Evolutionary conservation across 2,888 invertebrate species (phyloP).

Genomic region (Coenonympha arcania): DNA sequence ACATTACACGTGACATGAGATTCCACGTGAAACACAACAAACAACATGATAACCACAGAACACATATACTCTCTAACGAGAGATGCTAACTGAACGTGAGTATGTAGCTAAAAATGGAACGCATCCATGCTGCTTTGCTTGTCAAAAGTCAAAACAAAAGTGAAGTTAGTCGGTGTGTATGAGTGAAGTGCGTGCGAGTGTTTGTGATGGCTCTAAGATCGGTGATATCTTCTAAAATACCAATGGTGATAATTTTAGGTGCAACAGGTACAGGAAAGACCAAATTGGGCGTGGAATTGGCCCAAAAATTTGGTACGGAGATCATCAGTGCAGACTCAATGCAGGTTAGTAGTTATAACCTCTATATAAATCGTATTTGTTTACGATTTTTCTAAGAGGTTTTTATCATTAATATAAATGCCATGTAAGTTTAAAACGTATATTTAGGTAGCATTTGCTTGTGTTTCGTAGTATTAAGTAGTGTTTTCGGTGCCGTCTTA

Average conservation of each 20-base stretch:
- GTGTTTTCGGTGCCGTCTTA: not conserved
- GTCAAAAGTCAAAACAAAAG: slow-evolving; percentile 48
- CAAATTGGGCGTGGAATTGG: slow-evolving; percentile 93
- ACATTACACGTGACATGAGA: slow-evolving; percentile 18
- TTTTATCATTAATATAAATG: not conserved
- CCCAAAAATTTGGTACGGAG: slow-evolving; percentile 88
- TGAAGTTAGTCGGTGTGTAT: slow-evolving; percentile 44
- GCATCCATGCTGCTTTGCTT: slow-evolving; percentile 14
- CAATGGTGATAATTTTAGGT: slow-evolving; percentile 92
- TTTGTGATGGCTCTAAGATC: slow-evolving; percentile 57
- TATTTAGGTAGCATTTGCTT: not conserved
- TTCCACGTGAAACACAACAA: slow-evolving; percentile 18
- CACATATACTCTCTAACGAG: slow-evolving; percentile 2
- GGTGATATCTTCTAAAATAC: slow-evolving; percentile 64
- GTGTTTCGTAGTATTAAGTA: not conserved
- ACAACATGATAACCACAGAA: not conserved
- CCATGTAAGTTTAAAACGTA: not conserved
- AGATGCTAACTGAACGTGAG: slow-evolving; percentile 12
- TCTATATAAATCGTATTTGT: slow-evolving; percentile 36
- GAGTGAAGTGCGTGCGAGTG: slow-evolving; percentile 47
- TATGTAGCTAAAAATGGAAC: slow-evolving; percentile 30
- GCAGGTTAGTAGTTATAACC: slow-evolving; percentile 82
- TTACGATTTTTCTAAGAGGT: not conserved
- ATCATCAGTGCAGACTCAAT: slow-evolving; percentile 99
- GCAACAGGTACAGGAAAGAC: slow-evolving; percentile 99